These are phyloP conservation scores for Cyclura pinguis DNA, from an alignment of 2,797 vertebrate genomes.

Conservation along the genomic window DNA sequence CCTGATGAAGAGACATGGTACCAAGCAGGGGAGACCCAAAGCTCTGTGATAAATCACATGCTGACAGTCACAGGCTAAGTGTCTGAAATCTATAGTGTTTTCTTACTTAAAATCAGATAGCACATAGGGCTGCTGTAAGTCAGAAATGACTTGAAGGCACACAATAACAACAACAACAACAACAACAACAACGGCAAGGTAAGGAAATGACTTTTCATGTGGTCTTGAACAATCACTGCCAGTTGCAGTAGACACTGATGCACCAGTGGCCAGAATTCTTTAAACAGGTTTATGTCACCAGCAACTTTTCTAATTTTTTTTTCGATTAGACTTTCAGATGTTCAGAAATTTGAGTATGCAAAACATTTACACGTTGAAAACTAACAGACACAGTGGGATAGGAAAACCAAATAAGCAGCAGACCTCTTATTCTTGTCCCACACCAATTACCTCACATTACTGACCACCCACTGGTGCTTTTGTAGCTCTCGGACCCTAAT, in stretches of 20 bases:
- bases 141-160: too few species aligned
- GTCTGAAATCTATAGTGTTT: neutral
- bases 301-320: neutral
- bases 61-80: neutral
- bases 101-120: neutral
- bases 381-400: conserved; percentile 41
- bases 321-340: neutral
- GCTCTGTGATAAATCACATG: neutral
- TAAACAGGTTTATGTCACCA: neutral
- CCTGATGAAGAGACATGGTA: neutral
- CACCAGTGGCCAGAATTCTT: neutral
- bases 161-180: too few species aligned
- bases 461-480: conserved; percentile 61
- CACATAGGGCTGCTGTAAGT: too few species aligned
- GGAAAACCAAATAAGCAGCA: conserved; percentile 60
- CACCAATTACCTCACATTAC: conserved; percentile 21
- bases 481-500: neutral
- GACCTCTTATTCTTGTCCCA: conserved; percentile 48
- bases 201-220: neutral
- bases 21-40: neutral
- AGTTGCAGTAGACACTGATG: neutral
- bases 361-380: conserved; percentile 53
- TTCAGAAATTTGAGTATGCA: conserved; percentile 62
- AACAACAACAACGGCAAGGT: too few species aligned
- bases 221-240: neutral